These are phyloP conservation scores for Ceratoteleas bidentatus DNA, from an alignment of 1,140 invertebrate genomes.

Conservation along the genomic window DNA sequence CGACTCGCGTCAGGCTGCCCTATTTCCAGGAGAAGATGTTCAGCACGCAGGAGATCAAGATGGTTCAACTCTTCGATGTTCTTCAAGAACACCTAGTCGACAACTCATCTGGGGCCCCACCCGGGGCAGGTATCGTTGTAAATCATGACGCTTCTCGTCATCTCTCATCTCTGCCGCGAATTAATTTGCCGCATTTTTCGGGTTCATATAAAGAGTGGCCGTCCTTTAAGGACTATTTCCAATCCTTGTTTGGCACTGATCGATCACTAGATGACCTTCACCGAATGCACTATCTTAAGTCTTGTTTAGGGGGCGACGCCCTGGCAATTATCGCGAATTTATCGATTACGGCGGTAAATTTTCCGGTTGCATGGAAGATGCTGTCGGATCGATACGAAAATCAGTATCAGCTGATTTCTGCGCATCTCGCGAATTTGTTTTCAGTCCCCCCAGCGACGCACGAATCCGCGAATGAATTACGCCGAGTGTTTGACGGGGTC, in stretches of 20 bases:
- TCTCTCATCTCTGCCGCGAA: too few relatives aligned
- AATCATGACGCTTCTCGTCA: neutral
- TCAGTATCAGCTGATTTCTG: neutral
- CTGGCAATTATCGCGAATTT: neutral
- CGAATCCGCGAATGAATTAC: neutral
- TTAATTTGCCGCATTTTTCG: too few relatives aligned
- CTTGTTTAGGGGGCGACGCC: neutral
- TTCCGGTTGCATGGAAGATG: neutral
- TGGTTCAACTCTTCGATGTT: neutral
- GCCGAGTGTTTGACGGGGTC: neutral
- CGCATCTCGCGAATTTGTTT: neutral
- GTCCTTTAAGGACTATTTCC: constrained; percentile 4
- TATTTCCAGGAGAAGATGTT: constrained; percentile 7
- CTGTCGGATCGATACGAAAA: neutral
- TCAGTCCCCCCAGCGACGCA: neutral
- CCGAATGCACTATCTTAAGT: neutral
- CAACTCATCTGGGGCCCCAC: neutral
- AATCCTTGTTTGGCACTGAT: neutral
- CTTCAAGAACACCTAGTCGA: neutral
- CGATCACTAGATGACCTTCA: neutral
- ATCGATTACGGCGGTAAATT: neutral
- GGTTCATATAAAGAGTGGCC: neutral
- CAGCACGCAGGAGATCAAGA: neutral
- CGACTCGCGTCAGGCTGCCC: neutral
- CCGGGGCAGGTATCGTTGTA: neutral